Percentiles rank a stretch among this genome's conserved stretches.
Evolutionary conservation across 2,797 vertebrate genomes (phyloP).

Genomic region (Apogon hyalosoma): DNA sequence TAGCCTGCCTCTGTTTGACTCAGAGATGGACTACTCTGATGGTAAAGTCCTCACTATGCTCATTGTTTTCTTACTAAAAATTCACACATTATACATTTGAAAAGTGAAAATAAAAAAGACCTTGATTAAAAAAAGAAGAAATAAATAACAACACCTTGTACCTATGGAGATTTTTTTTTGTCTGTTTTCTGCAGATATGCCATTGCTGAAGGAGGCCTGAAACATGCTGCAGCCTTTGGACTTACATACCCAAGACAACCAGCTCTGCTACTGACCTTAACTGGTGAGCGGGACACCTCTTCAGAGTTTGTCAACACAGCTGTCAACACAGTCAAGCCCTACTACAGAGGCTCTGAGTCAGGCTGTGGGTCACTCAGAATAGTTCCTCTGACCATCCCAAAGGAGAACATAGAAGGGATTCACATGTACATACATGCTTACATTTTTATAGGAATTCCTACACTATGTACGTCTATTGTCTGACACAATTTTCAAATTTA

Average conservation of each 20-base stretch:
- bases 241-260: conserved; percentile 33
- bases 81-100: not conserved
- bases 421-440: conserved; percentile 76
- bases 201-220: conserved; percentile 96
- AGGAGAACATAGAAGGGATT: conserved; percentile 54
- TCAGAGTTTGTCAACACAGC: conserved; percentile 54
- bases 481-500: conserved; percentile 43
- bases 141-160: not conserved
- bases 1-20: conserved; percentile 89
- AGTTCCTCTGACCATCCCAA: conserved; percentile 48
- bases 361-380: conserved; percentile 47
- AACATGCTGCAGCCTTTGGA: conserved; percentile 53
- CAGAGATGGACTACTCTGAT: conserved; percentile 92
- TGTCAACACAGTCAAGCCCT: conserved; percentile 54
- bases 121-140: too few species aligned
- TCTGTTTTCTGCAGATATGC: conserved; percentile 88
- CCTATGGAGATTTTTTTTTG: not conserved
- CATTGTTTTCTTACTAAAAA: not conserved
- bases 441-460: conserved; percentile 64
- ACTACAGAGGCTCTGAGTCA: conserved; percentile 38
- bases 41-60: conserved; percentile 79
- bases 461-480: conserved; percentile 48
- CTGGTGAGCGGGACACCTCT: conserved; percentile 49
- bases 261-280: conserved; percentile 40
- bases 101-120: too few species aligned